A percentile compares a stretch with the other conserved stretches of the same genome.
Evolutionary conservation across 1,140 invertebrate species (phyloP).

Genomic region (Manduca sexta): DNA sequence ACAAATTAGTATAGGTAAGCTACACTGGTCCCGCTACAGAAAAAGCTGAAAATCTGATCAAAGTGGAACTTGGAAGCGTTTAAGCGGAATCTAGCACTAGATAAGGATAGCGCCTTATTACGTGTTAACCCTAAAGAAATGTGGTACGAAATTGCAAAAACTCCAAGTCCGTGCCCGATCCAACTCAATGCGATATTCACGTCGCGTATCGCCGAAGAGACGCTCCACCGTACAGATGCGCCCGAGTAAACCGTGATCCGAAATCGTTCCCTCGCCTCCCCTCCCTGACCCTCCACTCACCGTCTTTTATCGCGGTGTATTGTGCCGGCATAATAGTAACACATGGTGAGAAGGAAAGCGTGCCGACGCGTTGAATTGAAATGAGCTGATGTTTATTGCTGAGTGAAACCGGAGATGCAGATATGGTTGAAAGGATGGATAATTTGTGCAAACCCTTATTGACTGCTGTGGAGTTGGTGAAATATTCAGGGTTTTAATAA

Average conservation of each 20-base stretch:
- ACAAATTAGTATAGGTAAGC: too few relatives aligned
- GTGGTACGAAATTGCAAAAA: too few relatives aligned
- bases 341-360: constrained; percentile 25
- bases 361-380: constrained; percentile 19
- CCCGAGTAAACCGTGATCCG: constrained; percentile 48
- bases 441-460: not conserved
- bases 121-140: too few relatives aligned
- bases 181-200: constrained; percentile 25
- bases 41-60: too few relatives aligned
- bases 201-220: constrained; percentile 39
- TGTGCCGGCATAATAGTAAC: constrained; percentile 26
- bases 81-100: too few relatives aligned
- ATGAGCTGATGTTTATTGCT: constrained; percentile 14
- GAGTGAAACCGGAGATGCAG: not conserved
- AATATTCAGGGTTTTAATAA: too few relatives aligned
- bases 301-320: constrained; percentile 14
- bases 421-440: not conserved
- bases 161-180: constrained; percentile 27
- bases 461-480: too few relatives aligned
- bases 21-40: too few relatives aligned
- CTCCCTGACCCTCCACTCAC: constrained; percentile 12
- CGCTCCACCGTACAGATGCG: constrained; percentile 44
- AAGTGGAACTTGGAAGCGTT: too few relatives aligned
- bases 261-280: constrained; percentile 20
- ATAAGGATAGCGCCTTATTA: too few relatives aligned